phyloP scores from a whole-genome alignment of 1,140 invertebrate genomes.

The Condylostylus longicornis region DNA sequence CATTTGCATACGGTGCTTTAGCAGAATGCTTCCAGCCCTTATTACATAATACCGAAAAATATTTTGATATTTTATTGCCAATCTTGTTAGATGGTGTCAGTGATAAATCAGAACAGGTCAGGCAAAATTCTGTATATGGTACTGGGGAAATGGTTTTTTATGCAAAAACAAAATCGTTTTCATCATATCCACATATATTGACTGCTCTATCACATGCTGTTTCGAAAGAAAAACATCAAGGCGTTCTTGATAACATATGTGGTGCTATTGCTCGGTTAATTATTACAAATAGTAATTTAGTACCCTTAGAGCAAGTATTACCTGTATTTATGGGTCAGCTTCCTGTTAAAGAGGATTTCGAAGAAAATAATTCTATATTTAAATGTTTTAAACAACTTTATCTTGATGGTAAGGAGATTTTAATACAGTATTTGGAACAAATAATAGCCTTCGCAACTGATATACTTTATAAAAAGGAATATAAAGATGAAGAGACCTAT shows the following conservation, averaged over 20 bases:
- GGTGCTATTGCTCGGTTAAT: constrained; percentile 62
- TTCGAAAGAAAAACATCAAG: constrained; percentile 41
- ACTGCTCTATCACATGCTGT: constrained; percentile 48
- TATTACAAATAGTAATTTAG: constrained; percentile 40
- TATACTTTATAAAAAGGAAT: constrained; percentile 37
- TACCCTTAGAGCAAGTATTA: constrained; percentile 55
- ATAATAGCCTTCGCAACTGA: constrained; percentile 40
- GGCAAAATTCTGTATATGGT: constrained; percentile 63
- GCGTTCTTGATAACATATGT: constrained; percentile 61
- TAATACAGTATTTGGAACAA: constrained; percentile 36
- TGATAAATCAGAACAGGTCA: constrained; percentile 48
- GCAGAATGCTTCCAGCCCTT: constrained; percentile 54
- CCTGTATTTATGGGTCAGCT: constrained; percentile 54
- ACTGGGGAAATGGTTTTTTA: constrained; percentile 54
- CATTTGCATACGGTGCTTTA: constrained; percentile 54
- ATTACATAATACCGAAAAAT: constrained; percentile 37
- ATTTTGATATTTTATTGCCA: constrained; percentile 44
- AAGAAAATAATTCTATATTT: constrained; percentile 56
- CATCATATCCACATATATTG: constrained; percentile 38
- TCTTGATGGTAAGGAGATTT: constrained; percentile 36
- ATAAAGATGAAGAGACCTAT: constrained; percentile 11
- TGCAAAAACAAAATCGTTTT: constrained; percentile 28
- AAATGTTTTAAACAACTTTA: constrained; percentile 48
- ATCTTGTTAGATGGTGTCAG: constrained; percentile 42
- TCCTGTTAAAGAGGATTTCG: constrained; percentile 57